A percentile compares a stretch with the other conserved stretches of the same genome.
phyloP scores from a whole-genome alignment of 2,797 vertebrate genomes.

The Sebastes diploproa region DNA sequence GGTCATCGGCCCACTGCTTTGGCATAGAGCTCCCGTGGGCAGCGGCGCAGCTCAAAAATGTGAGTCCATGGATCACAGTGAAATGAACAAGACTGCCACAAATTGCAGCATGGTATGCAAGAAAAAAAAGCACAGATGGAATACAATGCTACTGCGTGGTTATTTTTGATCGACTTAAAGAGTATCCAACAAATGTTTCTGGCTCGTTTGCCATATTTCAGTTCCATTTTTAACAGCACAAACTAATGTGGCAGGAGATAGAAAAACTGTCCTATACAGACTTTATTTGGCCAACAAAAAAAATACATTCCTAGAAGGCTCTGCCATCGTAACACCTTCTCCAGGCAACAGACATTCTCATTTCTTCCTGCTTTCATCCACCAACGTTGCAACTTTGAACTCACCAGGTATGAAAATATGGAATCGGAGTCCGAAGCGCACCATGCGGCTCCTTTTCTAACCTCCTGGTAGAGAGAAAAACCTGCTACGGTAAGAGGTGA shows the following conservation, averaged over 20 bases:
- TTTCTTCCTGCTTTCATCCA: constrained; percentile 9
- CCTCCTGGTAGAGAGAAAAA: constrained; percentile 25
- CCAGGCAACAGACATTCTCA: neutral
- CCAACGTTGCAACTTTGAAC: neutral
- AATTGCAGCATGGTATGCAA: constrained; percentile 34
- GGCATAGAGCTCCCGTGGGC: constrained; percentile 66
- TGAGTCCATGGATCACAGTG: constrained; percentile 63
- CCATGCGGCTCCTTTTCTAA: constrained; percentile 9
- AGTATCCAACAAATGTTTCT: neutral
- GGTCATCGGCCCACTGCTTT: constrained; percentile 69
- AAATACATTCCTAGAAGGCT: neutral
- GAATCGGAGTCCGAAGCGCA: neutral
- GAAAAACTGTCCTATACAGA: neutral
- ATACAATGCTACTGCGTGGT: neutral
- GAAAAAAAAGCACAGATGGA: constrained; percentile 28
- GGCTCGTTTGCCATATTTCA: neutral
- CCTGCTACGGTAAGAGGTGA: constrained; percentile 37
- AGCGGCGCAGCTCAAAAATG: constrained; percentile 61
- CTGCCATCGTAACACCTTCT: neutral
- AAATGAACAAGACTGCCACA: constrained; percentile 28
- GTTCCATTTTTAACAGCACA: neutral
- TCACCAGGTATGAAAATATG: constrained; percentile 4
- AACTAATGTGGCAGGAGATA: neutral
- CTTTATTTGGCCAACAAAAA: constrained; percentile 6
- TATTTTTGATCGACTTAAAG: constrained; percentile 21